These are phyloP conservation scores for Antheraea assamensis DNA, from an alignment of 2,888 invertebrate genomes.

Conservation along the genomic window DNA sequence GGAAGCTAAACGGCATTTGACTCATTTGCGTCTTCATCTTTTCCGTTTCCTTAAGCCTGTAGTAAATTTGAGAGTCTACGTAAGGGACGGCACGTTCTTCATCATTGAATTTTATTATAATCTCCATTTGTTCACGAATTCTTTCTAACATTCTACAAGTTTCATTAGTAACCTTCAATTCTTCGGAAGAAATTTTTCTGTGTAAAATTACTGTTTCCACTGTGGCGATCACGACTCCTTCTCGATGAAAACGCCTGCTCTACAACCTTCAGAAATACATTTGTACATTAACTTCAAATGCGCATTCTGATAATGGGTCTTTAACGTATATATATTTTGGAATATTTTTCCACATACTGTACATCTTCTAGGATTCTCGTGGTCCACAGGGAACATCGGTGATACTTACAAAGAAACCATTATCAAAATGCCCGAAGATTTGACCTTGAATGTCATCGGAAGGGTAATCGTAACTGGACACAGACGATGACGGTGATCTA, in stretches of 20 bases:
- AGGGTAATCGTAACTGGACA: conserved; percentile 81
- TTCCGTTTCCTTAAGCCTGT: conserved; percentile 65
- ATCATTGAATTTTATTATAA: conserved; percentile 89
- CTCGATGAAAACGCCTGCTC: conserved; percentile 96
- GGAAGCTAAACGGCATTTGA: conserved; percentile 57
- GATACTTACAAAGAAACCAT: conserved; percentile 86
- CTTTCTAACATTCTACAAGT: conserved; percentile 79
- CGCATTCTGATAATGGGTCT: conserved; percentile 97
- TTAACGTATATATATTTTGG: conserved; percentile 95
- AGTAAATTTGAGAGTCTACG: conserved; percentile 78
- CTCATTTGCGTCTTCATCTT: conserved; percentile 60
- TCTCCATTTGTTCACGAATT: conserved; percentile 88
- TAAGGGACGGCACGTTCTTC: conserved; percentile 84
- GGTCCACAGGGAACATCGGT: conserved; percentile 94
- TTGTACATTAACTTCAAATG: conserved; percentile 98
- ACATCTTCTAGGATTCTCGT: conserved; percentile 95
- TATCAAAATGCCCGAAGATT: conserved; percentile 88
- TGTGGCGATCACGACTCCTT: conserved; percentile 95
- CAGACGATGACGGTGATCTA: conserved; percentile 84
- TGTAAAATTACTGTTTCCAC: conserved; percentile 95
- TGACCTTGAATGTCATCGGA: conserved; percentile 84
- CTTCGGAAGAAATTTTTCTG: conserved; percentile 91
- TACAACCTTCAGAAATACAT: conserved; percentile 97
- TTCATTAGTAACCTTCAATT: conserved; percentile 66
- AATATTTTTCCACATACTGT: conserved; percentile 96